Conservation (phyloP, 2,797 vertebrate species). For the Gastrophryne carolinensis region DNA sequence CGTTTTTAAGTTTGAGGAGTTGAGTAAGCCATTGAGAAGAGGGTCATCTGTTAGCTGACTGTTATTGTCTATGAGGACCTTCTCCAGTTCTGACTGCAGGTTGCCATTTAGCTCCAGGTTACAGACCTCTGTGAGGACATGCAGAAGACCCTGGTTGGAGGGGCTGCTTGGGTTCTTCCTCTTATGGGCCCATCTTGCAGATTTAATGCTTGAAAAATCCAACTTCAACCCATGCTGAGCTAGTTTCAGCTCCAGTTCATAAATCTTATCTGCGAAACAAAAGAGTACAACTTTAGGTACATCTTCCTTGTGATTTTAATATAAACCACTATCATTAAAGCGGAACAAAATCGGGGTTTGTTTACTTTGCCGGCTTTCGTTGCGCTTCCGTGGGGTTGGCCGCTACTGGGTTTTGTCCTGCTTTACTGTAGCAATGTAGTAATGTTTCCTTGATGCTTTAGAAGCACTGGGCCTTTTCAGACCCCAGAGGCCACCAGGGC, state of each 20-base stretch:
- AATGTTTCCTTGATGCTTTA: too few relatives aligned
- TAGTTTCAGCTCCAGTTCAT: conserved; percentile 76
- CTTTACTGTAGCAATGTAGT: too few relatives aligned
- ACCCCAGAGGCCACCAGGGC: too few relatives aligned
- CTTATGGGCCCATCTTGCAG: conserved; percentile 3
- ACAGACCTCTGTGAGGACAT: conserved; percentile 80
- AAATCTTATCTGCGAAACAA: conserved; percentile 72
- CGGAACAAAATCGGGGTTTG: too few relatives aligned
- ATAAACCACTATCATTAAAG: too few relatives aligned
- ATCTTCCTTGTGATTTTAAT: too few relatives aligned
- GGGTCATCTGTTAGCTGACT: conserved; percentile 77
- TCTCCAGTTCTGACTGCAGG: conserved; percentile 81
- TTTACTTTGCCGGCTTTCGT: too few relatives aligned
- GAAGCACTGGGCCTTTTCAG: too few relatives aligned
- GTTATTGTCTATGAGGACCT: conserved; percentile 76
- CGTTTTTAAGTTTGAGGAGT: conserved; percentile 71
- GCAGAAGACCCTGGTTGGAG: conserved; percentile 69
- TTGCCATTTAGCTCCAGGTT: conserved; percentile 88
- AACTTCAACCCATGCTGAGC: conserved; percentile 79
- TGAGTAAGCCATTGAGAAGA: conserved; percentile 81
- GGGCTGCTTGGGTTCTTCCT: conserved; percentile 34
- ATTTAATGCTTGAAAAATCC: conserved; percentile 75
- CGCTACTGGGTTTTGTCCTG: too few relatives aligned
- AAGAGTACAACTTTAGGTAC: background rate
- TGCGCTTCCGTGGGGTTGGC: too few relatives aligned